Conservation (phyloP, 2,113 vertebrate species). For the Brachirus orientalis region DNA sequence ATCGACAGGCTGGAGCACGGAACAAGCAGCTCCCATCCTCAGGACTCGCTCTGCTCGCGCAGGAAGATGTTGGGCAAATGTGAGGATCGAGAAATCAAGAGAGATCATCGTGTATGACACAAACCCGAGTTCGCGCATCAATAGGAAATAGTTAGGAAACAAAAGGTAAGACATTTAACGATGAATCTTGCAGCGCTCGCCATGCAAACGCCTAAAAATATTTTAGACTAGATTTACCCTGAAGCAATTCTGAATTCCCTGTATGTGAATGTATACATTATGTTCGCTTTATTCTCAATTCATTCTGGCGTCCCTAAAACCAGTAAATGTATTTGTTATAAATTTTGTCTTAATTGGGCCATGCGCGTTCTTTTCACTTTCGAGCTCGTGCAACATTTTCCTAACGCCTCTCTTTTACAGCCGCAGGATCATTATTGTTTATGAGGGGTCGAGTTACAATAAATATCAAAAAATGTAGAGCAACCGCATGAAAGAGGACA, state of each 20-base stretch:
- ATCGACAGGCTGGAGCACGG: neutral
- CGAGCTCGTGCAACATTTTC: neutral
- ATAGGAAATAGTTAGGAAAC: slow-evolving; percentile 48
- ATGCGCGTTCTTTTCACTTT: no score
- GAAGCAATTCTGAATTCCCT: no score
- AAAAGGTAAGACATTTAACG: slow-evolving; percentile 58
- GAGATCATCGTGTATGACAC: slow-evolving; percentile 71
- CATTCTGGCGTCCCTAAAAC: no score
- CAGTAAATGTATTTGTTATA: no score
- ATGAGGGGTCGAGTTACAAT: slow-evolving; percentile 27
- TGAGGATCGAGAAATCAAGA: slow-evolving; percentile 56
- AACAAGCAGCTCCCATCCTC: slow-evolving; percentile 36
- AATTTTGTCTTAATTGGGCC: no score
- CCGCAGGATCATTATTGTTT: neutral
- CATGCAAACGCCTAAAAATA: no score
- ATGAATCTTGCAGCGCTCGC: neutral
- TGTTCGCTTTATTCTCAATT: no score
- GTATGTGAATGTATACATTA: no score
- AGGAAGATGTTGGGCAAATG: slow-evolving; percentile 29
- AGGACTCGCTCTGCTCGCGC: slow-evolving; percentile 51
- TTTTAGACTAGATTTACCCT: no score
- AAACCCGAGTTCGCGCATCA: slow-evolving; percentile 18
- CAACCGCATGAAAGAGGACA: slow-evolving; percentile 2
- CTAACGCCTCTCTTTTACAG: neutral
- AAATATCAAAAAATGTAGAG: slow-evolving; percentile 35